Percentiles rank a stretch among this genome's conserved stretches.
Conservation (phyloP, 2,888 invertebrate genomes). For the Himalopsyche kuldschensis region DNA sequence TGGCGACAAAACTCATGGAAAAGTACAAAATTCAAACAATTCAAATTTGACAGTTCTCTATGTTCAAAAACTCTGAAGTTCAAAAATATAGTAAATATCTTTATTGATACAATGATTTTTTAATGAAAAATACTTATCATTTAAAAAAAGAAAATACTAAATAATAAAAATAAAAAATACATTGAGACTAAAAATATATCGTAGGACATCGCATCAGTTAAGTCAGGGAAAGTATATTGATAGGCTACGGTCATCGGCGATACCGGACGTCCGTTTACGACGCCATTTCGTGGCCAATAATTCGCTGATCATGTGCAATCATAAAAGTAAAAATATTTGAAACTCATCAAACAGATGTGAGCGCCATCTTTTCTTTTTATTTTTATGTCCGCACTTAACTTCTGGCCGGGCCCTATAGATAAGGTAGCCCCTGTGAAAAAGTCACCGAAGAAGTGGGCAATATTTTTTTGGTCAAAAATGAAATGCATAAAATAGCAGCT, state of each 20-base stretch:
- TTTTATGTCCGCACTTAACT: constrained; percentile 22
- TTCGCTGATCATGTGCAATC: constrained; percentile 5
- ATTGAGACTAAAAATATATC: too few species aligned
- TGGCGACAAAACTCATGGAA: too few species aligned
- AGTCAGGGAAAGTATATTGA: neutral
- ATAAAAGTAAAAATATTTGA: constrained; percentile 25
- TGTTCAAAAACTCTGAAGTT: too few species aligned
- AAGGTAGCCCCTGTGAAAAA: neutral
- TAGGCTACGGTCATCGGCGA: neutral
- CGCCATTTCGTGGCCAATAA: neutral
- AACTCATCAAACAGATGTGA: constrained; percentile 21
- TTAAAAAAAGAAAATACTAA: too few species aligned
- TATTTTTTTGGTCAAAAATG: neutral
- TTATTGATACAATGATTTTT: too few species aligned
- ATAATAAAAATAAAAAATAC: too few species aligned
- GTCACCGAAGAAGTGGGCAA: neutral
- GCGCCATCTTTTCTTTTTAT: neutral
- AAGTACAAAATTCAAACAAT: too few species aligned
- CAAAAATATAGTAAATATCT: too few species aligned
- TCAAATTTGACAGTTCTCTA: too few species aligned
- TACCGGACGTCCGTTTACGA: constrained; percentile 1
- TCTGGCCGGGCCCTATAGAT: neutral
- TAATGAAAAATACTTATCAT: too few species aligned
- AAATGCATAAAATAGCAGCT: too few species aligned
- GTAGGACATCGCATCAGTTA: neutral